phyloP scores from a whole-genome alignment of 1,140 invertebrate genomes.

The Panulirus ornatus region DNA sequence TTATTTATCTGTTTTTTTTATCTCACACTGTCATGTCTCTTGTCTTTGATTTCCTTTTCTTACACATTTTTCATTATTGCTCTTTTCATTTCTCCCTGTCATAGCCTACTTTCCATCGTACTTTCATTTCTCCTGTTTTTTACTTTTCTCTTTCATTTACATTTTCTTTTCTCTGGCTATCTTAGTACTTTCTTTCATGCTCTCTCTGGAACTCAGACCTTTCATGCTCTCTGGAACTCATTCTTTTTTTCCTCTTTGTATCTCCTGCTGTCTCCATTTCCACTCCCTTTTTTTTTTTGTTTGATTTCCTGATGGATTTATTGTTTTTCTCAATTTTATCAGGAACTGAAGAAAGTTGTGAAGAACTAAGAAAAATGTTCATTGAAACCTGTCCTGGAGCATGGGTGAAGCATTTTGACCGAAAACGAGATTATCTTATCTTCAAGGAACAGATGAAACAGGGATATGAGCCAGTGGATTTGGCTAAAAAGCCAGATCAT shows the following conservation, averaged over 20 bases:
- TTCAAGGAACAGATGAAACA: conserved; percentile 54
- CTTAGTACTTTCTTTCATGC: background rate
- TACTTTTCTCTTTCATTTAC: background rate
- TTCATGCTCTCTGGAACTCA: no score
- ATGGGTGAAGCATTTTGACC: conserved; percentile 60
- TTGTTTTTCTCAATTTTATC: no score
- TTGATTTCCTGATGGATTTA: no score
- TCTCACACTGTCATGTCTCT: background rate
- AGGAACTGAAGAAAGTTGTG: conserved; percentile 43
- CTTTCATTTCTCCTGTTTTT: background rate
- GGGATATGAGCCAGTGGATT: conserved; percentile 49
- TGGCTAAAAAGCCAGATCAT: background rate
- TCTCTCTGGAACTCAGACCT: background rate
- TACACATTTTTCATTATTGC: background rate
- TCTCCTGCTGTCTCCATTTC: background rate
- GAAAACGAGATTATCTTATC: conserved; percentile 21
- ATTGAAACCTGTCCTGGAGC: conserved; percentile 25
- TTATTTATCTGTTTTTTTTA: background rate
- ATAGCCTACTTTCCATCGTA: background rate
- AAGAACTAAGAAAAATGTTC: conserved; percentile 34
- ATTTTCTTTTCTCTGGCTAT: background rate
- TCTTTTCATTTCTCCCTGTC: background rate
- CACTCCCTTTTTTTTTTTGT: no score
- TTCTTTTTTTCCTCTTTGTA: background rate
- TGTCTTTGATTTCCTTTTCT: background rate